phyloP scores from a whole-genome alignment of 2,888 invertebrate species.

The Pharmacophagus antenor region DNA sequence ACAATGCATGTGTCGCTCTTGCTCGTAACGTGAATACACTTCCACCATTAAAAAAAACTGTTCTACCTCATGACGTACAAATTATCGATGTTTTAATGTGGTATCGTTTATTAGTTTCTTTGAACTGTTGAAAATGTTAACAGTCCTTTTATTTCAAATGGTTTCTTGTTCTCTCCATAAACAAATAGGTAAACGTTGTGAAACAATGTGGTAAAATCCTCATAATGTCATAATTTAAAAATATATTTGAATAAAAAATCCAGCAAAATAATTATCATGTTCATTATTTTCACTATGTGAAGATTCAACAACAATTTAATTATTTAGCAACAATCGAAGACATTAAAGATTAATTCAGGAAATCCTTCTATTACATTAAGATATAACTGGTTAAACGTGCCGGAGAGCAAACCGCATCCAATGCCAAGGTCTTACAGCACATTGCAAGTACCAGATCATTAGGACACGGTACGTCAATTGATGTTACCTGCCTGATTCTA shows the following conservation, averaged over 20 bases:
- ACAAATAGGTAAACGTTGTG: too few relatives aligned
- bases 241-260: too few relatives aligned
- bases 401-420: constrained; percentile 38
- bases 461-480: constrained; percentile 25
- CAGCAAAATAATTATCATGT: too few relatives aligned
- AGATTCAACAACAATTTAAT: not conserved
- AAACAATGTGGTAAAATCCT: too few relatives aligned
- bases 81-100: constrained; percentile 14
- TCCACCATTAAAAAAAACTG: constrained; percentile 10
- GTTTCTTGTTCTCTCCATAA: not conserved
- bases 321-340: not conserved
- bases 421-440: constrained; percentile 39
- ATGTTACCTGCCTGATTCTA: constrained; percentile 25
- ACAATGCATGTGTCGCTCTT: constrained; percentile 41
- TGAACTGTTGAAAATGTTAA: not conserved
- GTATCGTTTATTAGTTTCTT: not conserved
- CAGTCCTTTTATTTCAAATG: not conserved
- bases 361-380: constrained; percentile 40
- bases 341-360: constrained; percentile 32
- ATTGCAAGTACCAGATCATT: constrained; percentile 29
- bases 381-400: constrained; percentile 42
- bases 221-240: too few relatives aligned
- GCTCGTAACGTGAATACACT: constrained; percentile 23
- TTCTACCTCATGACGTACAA: constrained; percentile 11
- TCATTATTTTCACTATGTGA: not conserved